These are phyloP conservation scores for Drosophila jambulina DNA, from an alignment of 1,140 invertebrate genomes.

Conservation along the genomic window DNA sequence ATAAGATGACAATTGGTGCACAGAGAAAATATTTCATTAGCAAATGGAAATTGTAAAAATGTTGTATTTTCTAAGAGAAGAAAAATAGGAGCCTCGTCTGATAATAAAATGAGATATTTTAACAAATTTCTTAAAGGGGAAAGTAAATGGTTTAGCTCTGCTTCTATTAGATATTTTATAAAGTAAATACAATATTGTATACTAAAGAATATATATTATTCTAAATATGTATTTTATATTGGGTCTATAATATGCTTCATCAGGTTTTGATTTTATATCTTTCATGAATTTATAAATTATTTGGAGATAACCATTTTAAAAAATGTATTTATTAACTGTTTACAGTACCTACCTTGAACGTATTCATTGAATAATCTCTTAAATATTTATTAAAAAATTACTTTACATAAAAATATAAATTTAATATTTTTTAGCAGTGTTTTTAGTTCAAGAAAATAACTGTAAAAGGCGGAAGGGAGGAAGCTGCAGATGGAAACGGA, in stretches of 20 bases:
- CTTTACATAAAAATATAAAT: no score
- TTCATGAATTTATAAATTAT: neutral
- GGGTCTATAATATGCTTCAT: neutral
- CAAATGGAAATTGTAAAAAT: no score
- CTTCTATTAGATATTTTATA: neutral
- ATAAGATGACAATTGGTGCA: constrained; percentile 46
- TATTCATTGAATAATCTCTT: neutral
- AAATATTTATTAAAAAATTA: neutral
- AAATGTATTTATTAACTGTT: neutral
- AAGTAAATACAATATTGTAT: neutral
- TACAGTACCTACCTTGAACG: neutral
- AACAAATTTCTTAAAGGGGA: neutral
- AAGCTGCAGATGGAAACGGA: constrained; percentile 24
- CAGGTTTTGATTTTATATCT: neutral
- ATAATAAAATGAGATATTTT: neutral
- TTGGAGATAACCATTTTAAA: neutral
- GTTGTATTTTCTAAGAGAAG: no score
- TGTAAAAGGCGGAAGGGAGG: neutral
- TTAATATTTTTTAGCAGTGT: neutral
- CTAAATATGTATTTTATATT: neutral
- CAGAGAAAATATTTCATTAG: no score
- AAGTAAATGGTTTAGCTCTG: neutral
- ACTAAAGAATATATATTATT: neutral
- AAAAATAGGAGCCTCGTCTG: no score
- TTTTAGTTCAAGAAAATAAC: neutral